Evolutionary conservation across 1,140 invertebrate genomes (phyloP), one percentile per base, ranked within the genome.

Genomic region (Penaeus japonicus): DNA sequence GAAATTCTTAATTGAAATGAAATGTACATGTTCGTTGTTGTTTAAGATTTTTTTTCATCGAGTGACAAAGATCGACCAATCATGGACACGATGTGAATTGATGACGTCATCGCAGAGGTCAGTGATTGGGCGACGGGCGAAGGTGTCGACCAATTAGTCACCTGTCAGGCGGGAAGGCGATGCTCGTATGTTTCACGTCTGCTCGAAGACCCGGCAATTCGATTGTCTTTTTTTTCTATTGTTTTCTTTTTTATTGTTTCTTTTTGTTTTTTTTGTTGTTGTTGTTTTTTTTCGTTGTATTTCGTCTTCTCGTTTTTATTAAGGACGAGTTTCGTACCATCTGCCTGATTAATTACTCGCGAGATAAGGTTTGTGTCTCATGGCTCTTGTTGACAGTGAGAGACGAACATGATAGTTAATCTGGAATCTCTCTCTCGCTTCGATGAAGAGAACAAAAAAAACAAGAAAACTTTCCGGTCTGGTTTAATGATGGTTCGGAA

Each of bases 141-240:
- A 27, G 84, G 84, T 85, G 84, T 85, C 75, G 84, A 62, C 84
- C 84, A 85, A 85, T 85, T 85, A 85, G 84, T 85, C 73, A 85
- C 73, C 47, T 85, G 84, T 85, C 84, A 85, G 75, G 12, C 27
- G 73, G 39, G 55, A 62, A 79, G 75, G 84, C 20, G 53, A 59
- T 17, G 57, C 15, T 85, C 84, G 32, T 85, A 55, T 85, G 73
- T 85, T 57, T 85, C 18, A 35, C 54, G 54, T 18, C 47, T 24
- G 24, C 84, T 35, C 35, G 24, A 22, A 77, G 75, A 35, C 24
- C 5, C 1, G 30, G 75, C 24, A 32, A 77, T 24, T 24, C 20
- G 35, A 35, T 30, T 24, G 75, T 77, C 24, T 24, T 55, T 24
- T 57, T 24, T 81, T 27, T 30, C 54, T 54, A 32, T 35, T 30